Evolutionary conservation across 2,888 invertebrate genomes (phyloP).

Genomic region (Elysia crispata): DNA sequence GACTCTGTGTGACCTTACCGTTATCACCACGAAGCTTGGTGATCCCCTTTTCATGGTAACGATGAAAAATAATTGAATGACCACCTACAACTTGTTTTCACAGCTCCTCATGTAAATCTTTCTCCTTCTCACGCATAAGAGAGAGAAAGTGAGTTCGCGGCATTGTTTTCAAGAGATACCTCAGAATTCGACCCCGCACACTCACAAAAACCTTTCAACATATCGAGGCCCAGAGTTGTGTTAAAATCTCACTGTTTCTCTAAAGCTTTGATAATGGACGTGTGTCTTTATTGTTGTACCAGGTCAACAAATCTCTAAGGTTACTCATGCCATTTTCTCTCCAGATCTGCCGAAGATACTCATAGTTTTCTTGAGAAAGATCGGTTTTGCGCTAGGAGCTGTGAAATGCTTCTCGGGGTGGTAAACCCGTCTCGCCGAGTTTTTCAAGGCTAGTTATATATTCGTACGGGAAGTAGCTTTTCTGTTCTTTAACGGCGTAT

Average conservation of each 20-base stretch:
- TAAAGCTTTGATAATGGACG: slow-evolving; percentile 53
- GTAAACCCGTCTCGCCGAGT: neutral
- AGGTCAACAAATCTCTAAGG: slow-evolving; percentile 55
- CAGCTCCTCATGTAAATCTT: slow-evolving; percentile 48
- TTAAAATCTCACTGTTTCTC: slow-evolving; percentile 50
- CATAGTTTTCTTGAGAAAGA: slow-evolving; percentile 22
- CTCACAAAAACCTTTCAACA: slow-evolving; percentile 55
- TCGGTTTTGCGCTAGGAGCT: neutral
- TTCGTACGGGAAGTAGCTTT: slow-evolving; percentile 44
- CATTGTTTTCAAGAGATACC: slow-evolving; percentile 49
- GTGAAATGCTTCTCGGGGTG: slow-evolving; percentile 15
- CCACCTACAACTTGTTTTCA: slow-evolving; percentile 34
- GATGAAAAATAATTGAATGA: slow-evolving; percentile 42
- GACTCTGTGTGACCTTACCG: neutral
- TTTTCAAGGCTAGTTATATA: neutral
- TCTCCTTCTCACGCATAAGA: slow-evolving; percentile 51
- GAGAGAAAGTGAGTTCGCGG: slow-evolving; percentile 47
- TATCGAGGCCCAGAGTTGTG: slow-evolving; percentile 52
- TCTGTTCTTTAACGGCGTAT: slow-evolving; percentile 49
- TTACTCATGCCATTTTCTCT: slow-evolving; percentile 49
- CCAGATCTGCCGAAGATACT: slow-evolving; percentile 49
- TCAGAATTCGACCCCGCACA: slow-evolving; percentile 54
- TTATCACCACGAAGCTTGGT: slow-evolving; percentile 19
- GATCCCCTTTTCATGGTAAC: slow-evolving; percentile 39
- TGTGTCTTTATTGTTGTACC: slow-evolving; percentile 57